phyloP scores from a whole-genome alignment of 2,797 vertebrate genomes.

The Arnoldichthys spilopterus region DNA sequence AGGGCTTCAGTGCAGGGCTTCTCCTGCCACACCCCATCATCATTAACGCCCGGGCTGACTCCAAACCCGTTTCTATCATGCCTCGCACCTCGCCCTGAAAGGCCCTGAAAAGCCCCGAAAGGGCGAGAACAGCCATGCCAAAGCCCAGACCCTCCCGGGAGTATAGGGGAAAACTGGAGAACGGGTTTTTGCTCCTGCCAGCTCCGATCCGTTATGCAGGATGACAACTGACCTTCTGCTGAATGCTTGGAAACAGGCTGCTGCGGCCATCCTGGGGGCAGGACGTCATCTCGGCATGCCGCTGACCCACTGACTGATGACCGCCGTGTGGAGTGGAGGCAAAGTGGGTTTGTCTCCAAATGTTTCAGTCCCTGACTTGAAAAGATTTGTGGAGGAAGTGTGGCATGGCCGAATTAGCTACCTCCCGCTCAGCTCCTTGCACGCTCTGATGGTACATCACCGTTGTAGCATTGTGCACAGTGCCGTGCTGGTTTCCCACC shows the following conservation, averaged over 20 bases:
- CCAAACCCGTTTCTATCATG: slow-evolving; percentile 60
- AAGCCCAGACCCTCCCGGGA: slow-evolving; percentile 61
- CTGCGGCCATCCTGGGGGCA: slow-evolving; percentile 64
- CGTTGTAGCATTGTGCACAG: slow-evolving; percentile 70
- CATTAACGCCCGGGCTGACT: slow-evolving; percentile 69
- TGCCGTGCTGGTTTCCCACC: slow-evolving; percentile 57
- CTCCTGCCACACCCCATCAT: slow-evolving; percentile 70
- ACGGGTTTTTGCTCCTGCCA: slow-evolving; percentile 64
- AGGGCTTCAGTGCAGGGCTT: slow-evolving; percentile 51
- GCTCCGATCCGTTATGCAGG: slow-evolving; percentile 66
- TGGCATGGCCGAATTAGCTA: slow-evolving; percentile 5
- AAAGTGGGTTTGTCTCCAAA: slow-evolving; percentile 40
- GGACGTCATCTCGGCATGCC: slow-evolving; percentile 49
- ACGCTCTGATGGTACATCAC: slow-evolving; percentile 70
- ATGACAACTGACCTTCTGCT: slow-evolving; percentile 80
- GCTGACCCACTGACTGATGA: slow-evolving; percentile 66
- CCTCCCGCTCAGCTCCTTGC: slow-evolving; percentile 58
- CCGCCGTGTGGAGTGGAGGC: slow-evolving; percentile 56
- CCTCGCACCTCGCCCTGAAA: slow-evolving; percentile 19
- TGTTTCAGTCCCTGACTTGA: slow-evolving; percentile 29
- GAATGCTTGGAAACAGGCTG: slow-evolving; percentile 66
- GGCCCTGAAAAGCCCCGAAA: slow-evolving; percentile 52
- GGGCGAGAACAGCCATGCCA: slow-evolving; percentile 62
- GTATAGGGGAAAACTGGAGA: slow-evolving; percentile 57
- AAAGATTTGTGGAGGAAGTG: not conserved